A percentile compares a stretch with the other conserved stretches of the same genome.
These are phyloP conservation scores for Cotesia congregata DNA, from an alignment of 2,888 invertebrate genomes.

Conservation along the genomic window DNA sequence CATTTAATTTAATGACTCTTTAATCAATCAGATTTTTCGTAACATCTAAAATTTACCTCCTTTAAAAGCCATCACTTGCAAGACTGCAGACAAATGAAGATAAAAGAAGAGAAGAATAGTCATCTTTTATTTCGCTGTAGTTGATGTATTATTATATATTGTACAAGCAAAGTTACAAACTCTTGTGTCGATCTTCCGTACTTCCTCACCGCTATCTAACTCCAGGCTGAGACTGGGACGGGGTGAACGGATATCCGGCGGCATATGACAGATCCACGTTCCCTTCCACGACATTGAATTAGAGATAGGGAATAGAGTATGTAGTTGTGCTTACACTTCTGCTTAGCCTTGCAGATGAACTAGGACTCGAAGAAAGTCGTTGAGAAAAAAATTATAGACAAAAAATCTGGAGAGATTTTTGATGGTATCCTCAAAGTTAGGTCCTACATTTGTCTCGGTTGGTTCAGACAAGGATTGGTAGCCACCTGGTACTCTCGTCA, in stretches of 20 bases:
- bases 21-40: constrained; percentile 5
- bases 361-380: constrained; percentile 15
- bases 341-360: not conserved
- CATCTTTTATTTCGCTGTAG: too few species aligned
- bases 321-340: not conserved
- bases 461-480: constrained; percentile 54
- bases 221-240: constrained; percentile 47
- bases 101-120: not conserved
- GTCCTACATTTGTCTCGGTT: constrained; percentile 3
- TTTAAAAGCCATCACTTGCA: too few species aligned
- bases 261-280: constrained; percentile 33
- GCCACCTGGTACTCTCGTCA: constrained; percentile 62
- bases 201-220: constrained; percentile 42
- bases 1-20: constrained; percentile 21
- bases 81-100: not conserved
- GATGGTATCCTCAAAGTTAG: constrained; percentile 37
- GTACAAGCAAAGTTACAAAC: constrained; percentile 5
- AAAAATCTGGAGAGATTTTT: constrained; percentile 31
- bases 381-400: constrained; percentile 41
- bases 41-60: not conserved
- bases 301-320: constrained; percentile 11
- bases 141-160: too few species aligned
- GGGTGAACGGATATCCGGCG: constrained; percentile 68
- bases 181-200: constrained; percentile 39
- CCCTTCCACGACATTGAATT: not conserved